Evolutionary conservation across 2,888 invertebrate genomes (phyloP).

Genomic region (Cylloceria caligata): DNA sequence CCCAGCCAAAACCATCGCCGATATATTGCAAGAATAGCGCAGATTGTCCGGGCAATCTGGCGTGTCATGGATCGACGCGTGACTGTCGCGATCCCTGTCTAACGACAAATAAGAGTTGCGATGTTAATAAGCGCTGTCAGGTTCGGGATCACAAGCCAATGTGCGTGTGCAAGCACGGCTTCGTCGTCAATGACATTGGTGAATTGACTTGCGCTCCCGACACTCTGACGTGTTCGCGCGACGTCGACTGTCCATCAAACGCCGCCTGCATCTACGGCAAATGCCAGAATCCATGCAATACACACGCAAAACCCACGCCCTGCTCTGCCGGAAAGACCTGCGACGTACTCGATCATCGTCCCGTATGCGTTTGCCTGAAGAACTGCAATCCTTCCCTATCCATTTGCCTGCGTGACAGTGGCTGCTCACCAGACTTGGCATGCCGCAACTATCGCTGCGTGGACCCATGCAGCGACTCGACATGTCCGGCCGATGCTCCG

Average conservation of each 20-base stretch:
- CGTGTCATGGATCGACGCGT: slow-evolving; percentile 89
- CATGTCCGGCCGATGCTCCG: slow-evolving; percentile 93
- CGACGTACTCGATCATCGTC: slow-evolving; percentile 94
- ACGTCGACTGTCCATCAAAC: slow-evolving; percentile 94
- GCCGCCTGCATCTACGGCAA: slow-evolving; percentile 93
- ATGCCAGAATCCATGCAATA: slow-evolving; percentile 94
- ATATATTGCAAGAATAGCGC: slow-evolving; percentile 88
- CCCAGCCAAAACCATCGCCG: slow-evolving; percentile 86
- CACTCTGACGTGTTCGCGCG: slow-evolving; percentile 91
- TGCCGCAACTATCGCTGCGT: slow-evolving; percentile 96
- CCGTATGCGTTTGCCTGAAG: slow-evolving; percentile 94
- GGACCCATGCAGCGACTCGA: slow-evolving; percentile 94
- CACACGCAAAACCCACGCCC: slow-evolving; percentile 86
- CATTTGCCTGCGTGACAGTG: slow-evolving; percentile 95
- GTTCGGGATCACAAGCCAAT: slow-evolving; percentile 93
- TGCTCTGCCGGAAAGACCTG: slow-evolving; percentile 94
- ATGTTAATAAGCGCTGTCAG: slow-evolving; percentile 94
- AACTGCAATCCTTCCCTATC: slow-evolving; percentile 94
- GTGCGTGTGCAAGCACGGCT: slow-evolving; percentile 95
- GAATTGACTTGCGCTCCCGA: slow-evolving; percentile 95
- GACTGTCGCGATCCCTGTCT: slow-evolving; percentile 93
- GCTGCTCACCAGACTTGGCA: slow-evolving; percentile 93
- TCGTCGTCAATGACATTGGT: slow-evolving; percentile 94
- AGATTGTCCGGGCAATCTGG: slow-evolving; percentile 91
- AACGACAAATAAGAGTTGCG: slow-evolving; percentile 89